Evolutionary conservation across 2,113 vertebrate species (phyloP).

Genomic region (Edolisoma coerulescens): DNA sequence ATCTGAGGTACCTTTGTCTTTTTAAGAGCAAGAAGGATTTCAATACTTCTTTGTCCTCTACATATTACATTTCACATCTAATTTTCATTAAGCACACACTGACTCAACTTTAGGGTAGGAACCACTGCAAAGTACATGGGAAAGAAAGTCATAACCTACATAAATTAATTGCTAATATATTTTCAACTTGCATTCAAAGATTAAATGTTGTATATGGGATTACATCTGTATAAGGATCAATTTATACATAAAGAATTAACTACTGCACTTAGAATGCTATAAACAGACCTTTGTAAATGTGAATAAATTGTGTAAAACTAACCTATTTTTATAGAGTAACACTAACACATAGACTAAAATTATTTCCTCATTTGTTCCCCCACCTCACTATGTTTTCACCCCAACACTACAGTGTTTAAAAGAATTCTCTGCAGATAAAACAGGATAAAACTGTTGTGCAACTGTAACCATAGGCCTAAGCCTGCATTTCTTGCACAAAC

Average conservation of each 20-base stretch:
- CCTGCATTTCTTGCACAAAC: not conserved
- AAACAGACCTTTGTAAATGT: not conserved
- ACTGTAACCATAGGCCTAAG: not conserved
- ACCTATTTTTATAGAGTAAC: not conserved
- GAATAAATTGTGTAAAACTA: not conserved
- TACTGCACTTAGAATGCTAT: not conserved
- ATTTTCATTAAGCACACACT: conserved; percentile 32
- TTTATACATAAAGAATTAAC: conserved; percentile 23
- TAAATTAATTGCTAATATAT: conserved; percentile 4
- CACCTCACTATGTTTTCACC: not conserved
- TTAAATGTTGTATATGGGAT: conserved; percentile 13
- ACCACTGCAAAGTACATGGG: not conserved
- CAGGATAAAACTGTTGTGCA: not conserved
- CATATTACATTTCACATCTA: conserved; percentile 55
- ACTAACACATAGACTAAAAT: not conserved
- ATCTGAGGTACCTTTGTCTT: conserved; percentile 24
- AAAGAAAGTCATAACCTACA: not conserved
- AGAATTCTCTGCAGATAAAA: not conserved
- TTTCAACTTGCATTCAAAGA: not conserved
- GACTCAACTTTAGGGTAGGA: not conserved
- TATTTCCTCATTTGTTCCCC: not conserved
- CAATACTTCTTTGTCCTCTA: conserved; percentile 36
- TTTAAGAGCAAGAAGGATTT: conserved; percentile 17
- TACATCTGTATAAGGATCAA: conserved; percentile 17
- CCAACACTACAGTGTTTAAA: not conserved